Evolutionary conservation across 1,140 invertebrate species (phyloP).

Genomic region (Bombus impatiens): DNA sequence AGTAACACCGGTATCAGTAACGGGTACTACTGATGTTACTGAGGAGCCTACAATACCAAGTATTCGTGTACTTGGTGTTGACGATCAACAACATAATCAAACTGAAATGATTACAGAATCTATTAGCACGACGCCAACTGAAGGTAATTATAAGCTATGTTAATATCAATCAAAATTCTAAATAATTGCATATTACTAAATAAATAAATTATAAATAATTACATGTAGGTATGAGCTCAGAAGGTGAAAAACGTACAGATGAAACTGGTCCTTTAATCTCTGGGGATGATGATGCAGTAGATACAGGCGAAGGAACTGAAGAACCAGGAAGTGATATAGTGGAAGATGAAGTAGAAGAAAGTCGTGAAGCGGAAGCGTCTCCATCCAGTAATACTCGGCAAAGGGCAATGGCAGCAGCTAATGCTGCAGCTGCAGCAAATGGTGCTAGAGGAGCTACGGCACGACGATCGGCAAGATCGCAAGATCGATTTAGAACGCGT

Average conservation of each 20-base stretch:
- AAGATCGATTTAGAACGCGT: constrained; percentile 64
- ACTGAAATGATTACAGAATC: constrained; percentile 73
- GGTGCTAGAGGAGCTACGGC: constrained; percentile 50
- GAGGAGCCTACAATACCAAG: constrained; percentile 72
- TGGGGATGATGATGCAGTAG: constrained; percentile 75
- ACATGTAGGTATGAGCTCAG: constrained; percentile 82
- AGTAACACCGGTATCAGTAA: constrained; percentile 61
- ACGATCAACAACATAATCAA: constrained; percentile 73
- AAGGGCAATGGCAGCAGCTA: constrained; percentile 59
- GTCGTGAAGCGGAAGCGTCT: constrained; percentile 83
- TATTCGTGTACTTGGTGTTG: constrained; percentile 65
- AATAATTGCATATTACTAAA: not conserved
- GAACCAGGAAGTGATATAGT: constrained; percentile 71
- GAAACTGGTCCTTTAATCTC: constrained; percentile 78
- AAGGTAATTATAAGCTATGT: constrained; percentile 61
- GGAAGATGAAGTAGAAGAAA: constrained; percentile 87
- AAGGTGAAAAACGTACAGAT: constrained; percentile 84
- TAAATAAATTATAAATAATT: too few species aligned
- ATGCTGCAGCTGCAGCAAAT: constrained; percentile 52
- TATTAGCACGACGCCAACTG: constrained; percentile 69
- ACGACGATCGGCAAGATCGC: constrained; percentile 66
- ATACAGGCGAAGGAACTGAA: constrained; percentile 73
- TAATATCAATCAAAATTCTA: not conserved
- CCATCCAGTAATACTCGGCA: constrained; percentile 81
- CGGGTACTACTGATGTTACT: constrained; percentile 59